Evolutionary conservation across 2,888 invertebrate genomes (phyloP).

Genomic region (Ephialtes manifestator): DNA sequence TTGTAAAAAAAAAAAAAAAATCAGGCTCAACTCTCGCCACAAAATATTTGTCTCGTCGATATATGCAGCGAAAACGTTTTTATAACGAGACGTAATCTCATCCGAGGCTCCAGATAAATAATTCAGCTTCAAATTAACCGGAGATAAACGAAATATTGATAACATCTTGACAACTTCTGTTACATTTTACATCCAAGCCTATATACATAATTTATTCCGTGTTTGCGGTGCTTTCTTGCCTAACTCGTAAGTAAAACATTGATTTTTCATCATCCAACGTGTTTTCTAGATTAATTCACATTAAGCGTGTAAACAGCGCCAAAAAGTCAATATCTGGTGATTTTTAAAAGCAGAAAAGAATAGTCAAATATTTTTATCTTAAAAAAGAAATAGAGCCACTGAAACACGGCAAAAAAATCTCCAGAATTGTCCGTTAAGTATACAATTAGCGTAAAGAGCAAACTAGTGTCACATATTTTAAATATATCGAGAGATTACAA

Average conservation of each 20-base stretch:
- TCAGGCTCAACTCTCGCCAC: not conserved
- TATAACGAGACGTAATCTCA: not conserved
- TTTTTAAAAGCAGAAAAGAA: not conserved
- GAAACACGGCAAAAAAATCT: not conserved
- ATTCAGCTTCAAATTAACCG: not conserved
- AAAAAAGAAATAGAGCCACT: not conserved
- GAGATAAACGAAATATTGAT: slow-evolving; percentile 9
- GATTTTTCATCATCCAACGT: not conserved
- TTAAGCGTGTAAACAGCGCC: not conserved
- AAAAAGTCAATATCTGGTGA: not conserved
- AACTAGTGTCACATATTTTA: slow-evolving; percentile 23
- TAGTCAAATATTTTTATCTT: not conserved
- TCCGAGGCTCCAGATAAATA: not conserved
- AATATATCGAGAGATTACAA: slow-evolving; percentile 31
- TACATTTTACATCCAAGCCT: slow-evolving; percentile 34
- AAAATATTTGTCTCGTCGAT: not conserved
- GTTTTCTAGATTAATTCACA: not conserved
- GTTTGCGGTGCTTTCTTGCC: slow-evolving; percentile 7
- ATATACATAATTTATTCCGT: slow-evolving; percentile 27
- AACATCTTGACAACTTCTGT: slow-evolving; percentile 13
- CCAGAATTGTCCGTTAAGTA: not conserved
- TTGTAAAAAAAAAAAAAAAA: not conserved
- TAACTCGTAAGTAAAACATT: not conserved
- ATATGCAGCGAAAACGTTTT: not conserved
- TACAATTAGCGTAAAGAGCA: slow-evolving; percentile 13